Evolutionary conservation across 2,113 vertebrate species (phyloP).

Genomic region (Sisor rabdophorus): DNA sequence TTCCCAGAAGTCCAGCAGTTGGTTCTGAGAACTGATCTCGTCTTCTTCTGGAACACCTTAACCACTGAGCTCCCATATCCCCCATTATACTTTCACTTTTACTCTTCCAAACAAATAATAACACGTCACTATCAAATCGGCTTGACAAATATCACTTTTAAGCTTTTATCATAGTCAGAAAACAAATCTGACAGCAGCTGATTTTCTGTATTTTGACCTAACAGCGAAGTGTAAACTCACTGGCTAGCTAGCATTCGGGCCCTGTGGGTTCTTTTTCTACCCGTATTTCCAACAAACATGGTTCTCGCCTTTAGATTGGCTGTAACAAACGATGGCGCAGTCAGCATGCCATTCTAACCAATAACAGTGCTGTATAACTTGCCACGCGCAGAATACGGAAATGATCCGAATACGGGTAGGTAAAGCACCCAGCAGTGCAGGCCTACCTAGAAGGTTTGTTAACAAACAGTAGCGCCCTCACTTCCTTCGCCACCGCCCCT

Average conservation of each 20-base stretch:
- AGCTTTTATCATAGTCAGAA: neutral
- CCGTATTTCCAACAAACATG: neutral
- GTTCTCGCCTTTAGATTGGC: neutral
- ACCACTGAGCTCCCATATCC: no score
- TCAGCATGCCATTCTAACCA: no score
- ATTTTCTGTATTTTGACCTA: neutral
- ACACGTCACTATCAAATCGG: neutral
- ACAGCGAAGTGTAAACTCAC: constrained; percentile 15
- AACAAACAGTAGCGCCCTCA: constrained; percentile 39
- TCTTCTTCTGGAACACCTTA: no score
- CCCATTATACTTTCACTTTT: no score
- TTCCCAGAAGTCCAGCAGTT: no score
- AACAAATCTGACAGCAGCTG: neutral
- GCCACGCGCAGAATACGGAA: neutral
- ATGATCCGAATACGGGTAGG: constrained; percentile 1
- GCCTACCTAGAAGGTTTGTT: constrained; percentile 27
- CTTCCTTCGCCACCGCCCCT: constrained; percentile 68
- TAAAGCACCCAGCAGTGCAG: neutral
- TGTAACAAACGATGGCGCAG: no score
- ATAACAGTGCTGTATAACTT: neutral
- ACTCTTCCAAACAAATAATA: neutral
- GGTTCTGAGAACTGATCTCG: no score
- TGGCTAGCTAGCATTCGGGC: neutral
- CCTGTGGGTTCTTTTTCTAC: neutral
- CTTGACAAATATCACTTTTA: neutral